Percentiles rank a stretch among this genome's conserved stretches.
These are phyloP conservation scores for Exaiptasia diaphana DNA, from an alignment of 64 coral and sea anemone genomes.

Conservation along the genomic window DNA sequence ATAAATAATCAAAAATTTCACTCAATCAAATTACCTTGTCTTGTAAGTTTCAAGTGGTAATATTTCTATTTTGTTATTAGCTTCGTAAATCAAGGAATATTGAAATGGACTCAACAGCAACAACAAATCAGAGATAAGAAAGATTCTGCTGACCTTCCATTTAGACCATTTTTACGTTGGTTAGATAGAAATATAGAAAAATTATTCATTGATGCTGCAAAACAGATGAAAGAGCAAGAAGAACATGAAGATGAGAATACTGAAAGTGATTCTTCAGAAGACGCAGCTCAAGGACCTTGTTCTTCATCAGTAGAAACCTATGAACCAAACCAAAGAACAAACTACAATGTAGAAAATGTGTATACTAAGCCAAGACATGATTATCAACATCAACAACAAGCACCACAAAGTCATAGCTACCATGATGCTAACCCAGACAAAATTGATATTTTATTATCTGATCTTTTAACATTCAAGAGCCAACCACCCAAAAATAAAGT, in stretches of 20 bases:
- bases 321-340: neutral
- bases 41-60: neutral
- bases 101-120: conserved; percentile 59
- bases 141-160: conserved; percentile 67
- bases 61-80: conserved; percentile 10
- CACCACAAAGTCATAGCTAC: too few species aligned
- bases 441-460: neutral
- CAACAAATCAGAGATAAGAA: conserved; percentile 30
- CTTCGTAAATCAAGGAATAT: conserved; percentile 54
- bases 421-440: too few species aligned
- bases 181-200: conserved; percentile 75
- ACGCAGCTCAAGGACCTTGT: neutral
- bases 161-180: conserved; percentile 85
- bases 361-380: too few species aligned
- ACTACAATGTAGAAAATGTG: too few species aligned
- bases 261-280: neutral
- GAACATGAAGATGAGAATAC: neutral
- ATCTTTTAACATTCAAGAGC: neutral
- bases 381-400: too few species aligned
- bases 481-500: neutral
- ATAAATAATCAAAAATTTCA: neutral
- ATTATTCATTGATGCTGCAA: conserved; percentile 75
- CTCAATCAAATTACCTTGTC: neutral
- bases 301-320: neutral
- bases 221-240: conserved; percentile 56